phyloP scores from a whole-genome alignment of 2,113 vertebrate genomes.

The Nibea albiflora region DNA sequence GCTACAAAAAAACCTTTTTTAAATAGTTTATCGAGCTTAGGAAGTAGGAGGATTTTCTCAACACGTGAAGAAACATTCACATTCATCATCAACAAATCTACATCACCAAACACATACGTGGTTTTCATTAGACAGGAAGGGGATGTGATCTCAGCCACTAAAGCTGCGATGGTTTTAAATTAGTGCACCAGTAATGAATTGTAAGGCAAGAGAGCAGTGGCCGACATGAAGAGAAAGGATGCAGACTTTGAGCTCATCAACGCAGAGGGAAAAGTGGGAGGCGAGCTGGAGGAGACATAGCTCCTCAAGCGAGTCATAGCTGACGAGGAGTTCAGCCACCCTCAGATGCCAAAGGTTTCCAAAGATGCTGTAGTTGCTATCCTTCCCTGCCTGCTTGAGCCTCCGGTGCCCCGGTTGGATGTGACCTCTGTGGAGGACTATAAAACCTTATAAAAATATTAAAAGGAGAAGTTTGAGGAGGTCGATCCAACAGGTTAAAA shows the following conservation, averaged over 20 bases:
- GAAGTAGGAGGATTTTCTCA: too few relatives aligned
- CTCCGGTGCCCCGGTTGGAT: slow-evolving; percentile 98
- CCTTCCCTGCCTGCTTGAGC: slow-evolving; percentile 97
- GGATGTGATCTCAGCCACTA: too few relatives aligned
- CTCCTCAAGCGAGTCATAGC: slow-evolving; percentile 96
- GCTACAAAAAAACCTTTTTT: too few relatives aligned
- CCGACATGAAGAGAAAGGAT: slow-evolving; percentile 96
- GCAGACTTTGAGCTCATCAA: slow-evolving; percentile 99
- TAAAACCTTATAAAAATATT: slow-evolving; percentile 94
- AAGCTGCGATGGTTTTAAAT: background rate
- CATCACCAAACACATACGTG: too few relatives aligned
- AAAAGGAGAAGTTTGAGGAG: slow-evolving; percentile 96
- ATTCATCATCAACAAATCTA: too few relatives aligned
- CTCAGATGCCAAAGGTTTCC: slow-evolving; percentile 97
- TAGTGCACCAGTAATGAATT: background rate
- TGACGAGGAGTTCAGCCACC: slow-evolving; percentile 99
- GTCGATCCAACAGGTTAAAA: slow-evolving; percentile 93
- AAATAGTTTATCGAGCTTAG: too few relatives aligned
- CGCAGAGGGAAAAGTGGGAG: slow-evolving; percentile 98
- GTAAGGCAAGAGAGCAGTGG: slow-evolving; percentile 77
- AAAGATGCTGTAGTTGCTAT: slow-evolving; percentile 95
- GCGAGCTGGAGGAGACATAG: slow-evolving; percentile 97
- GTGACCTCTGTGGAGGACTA: slow-evolving; percentile 97
- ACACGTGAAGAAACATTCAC: too few relatives aligned
- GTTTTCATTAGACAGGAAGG: too few relatives aligned